Evolutionary conservation across 2,797 vertebrate genomes (phyloP).

Genomic region (Coilia nasus): DNA sequence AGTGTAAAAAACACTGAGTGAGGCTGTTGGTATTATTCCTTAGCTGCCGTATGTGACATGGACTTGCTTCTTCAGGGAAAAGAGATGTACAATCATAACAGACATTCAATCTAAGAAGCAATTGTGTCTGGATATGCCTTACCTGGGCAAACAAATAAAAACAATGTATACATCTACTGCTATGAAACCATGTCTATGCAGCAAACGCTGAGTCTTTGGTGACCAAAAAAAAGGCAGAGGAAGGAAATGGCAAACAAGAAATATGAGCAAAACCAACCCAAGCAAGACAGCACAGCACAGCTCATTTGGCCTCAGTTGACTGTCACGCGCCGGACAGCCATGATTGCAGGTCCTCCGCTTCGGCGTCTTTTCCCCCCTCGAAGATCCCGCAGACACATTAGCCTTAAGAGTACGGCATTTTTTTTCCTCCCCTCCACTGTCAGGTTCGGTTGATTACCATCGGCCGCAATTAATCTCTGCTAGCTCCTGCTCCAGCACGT

Average conservation of each 20-base stretch:
- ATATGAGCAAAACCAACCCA: not conserved
- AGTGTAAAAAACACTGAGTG: not conserved
- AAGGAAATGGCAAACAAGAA: not conserved
- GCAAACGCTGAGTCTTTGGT: not conserved
- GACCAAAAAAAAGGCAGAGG: not conserved
- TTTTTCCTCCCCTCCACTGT: not conserved
- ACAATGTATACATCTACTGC: not conserved
- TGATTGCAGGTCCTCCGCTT: not conserved
- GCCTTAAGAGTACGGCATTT: not conserved
- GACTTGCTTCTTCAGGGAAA: not conserved
- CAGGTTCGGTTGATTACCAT: conserved; percentile 46
- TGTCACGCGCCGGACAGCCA: not conserved
- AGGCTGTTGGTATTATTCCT: not conserved
- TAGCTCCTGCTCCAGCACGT: conserved; percentile 44
- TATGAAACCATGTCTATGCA: not conserved
- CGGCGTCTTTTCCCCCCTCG: not conserved
- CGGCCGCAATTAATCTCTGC: conserved; percentile 53
- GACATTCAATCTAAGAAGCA: conserved; percentile 14
- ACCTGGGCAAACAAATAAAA: not conserved
- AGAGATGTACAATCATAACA: not conserved
- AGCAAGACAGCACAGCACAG: not conserved
- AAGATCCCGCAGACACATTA: not conserved
- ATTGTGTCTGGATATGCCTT: not conserved
- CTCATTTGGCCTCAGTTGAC: not conserved
- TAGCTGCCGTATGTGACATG: not conserved